Percentiles rank a stretch among this genome's conserved stretches.
Evolutionary conservation across 2,113 vertebrate genomes (phyloP).

Genomic region (Vireo altiloquus): DNA sequence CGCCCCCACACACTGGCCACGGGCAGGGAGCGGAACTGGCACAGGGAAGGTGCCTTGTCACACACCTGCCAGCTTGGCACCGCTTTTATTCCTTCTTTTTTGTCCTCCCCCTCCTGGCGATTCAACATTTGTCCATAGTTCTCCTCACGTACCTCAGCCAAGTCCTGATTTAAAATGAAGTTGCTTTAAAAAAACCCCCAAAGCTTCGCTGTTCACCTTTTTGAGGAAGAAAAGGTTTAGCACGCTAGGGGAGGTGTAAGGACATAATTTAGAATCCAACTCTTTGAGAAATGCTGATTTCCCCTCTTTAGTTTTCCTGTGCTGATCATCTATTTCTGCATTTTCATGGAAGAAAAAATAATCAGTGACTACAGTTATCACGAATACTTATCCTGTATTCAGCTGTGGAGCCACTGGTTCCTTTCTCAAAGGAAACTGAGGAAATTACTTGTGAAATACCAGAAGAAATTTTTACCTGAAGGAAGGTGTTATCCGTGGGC

Average conservation of each 20-base stretch:
- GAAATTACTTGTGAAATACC: not conserved
- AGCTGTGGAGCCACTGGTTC: rapidly evolving
- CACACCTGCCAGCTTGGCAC: constrained; percentile 13
- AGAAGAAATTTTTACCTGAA: not conserved
- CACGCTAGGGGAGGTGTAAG: not conserved
- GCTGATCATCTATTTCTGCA: rapidly evolving
- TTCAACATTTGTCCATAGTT: not conserved
- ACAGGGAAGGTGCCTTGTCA: not conserved
- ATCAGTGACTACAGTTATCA: not conserved
- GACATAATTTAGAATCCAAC: not conserved
- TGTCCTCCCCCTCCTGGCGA: not conserved
- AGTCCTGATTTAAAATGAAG: not conserved
- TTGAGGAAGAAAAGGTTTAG: not conserved
- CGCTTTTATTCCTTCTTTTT: rapidly evolving
- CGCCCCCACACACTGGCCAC: rapidly evolving
- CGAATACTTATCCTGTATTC: rapidly evolving
- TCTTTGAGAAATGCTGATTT: not conserved
- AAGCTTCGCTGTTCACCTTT: no score
- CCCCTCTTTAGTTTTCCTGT: not conserved
- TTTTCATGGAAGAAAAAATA: not conserved
- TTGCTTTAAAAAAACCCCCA: not conserved
- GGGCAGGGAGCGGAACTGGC: not conserved
- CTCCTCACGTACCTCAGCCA: not conserved
- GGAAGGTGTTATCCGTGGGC: rapidly evolving
- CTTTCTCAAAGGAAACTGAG: not conserved